Base-by-base conservation (phyloP, 2,888 invertebrate genomes). In the Colostygia pectinataria region DNA sequence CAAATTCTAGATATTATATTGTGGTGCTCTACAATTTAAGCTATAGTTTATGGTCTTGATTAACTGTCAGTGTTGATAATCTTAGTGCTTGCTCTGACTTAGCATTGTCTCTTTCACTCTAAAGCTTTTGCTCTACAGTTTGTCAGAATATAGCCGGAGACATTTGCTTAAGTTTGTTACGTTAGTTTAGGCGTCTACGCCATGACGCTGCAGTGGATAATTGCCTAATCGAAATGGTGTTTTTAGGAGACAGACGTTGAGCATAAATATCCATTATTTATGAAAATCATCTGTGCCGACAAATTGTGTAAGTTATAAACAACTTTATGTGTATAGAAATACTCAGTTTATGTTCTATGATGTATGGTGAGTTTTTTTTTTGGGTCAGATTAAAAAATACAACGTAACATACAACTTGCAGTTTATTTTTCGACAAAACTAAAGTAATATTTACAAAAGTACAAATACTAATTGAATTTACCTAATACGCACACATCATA, bases 211-310 rank as follows among this genome's bases (percentile, higher is more conserved):
- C 9, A 31, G 13, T 36, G 27, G 34, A 36, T 24, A 39, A 24
- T 40, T 4, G 7, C 28, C 20, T 29, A 44, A 47, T 36, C 15
- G 7, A 18, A 45, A 40, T 47, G 20, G 29, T 57, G 29, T 45
- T 77, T 76, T 59, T 66, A 76, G 77, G 74, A 63, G 20, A 59
- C 57, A 24, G 57, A 56, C 28, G 42, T 38, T 9, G 24, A 44
- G 20, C 43, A 45, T 23, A 61, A 63, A 8, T 66, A 69, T 55
- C 80, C 83, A 8, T 49, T 81, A 9, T 76, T 78, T 49, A 64
- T 86, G 68, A 82, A 71, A 74, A 70, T 86, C 33, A 43, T 80
- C 9, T 69, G 71, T 53, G 64, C 75, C 6, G 75, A 81, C 36
- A 73, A 74, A 69, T 61, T 70, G 41, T 20, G 37, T 23, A 52